Conservation (phyloP, 2,797 vertebrate genomes). For the Premnoplex brunnescens region DNA sequence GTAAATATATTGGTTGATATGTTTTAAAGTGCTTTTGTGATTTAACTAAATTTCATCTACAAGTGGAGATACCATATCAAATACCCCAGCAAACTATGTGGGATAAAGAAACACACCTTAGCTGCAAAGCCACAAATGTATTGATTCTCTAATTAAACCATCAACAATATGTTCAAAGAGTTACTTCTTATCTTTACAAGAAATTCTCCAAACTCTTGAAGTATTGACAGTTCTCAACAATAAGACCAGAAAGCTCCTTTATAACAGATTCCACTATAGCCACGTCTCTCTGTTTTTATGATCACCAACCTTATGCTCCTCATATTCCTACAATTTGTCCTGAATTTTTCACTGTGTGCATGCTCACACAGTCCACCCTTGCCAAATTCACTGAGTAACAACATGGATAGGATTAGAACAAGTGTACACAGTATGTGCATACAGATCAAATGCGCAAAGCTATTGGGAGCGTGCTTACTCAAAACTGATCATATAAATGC, state of each 20-base stretch:
- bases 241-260: not conserved
- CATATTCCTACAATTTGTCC: not conserved
- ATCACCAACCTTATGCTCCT: accelerated
- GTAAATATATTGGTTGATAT: not conserved
- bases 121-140: not conserved
- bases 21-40: not conserved
- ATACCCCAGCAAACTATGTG: not conserved
- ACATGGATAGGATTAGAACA: not conserved
- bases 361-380: not conserved
- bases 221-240: not conserved
- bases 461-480: accelerated
- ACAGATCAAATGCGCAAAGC: not conserved
- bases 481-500: not conserved
- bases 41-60: not conserved
- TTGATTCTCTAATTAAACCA: not conserved
- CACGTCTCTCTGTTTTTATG: not conserved
- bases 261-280: not conserved
- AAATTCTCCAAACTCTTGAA: not conserved
- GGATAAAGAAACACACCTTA: not conserved
- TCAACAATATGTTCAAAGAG: not conserved
- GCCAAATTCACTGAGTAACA: not conserved
- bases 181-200: not conserved
- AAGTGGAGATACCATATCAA: not conserved
- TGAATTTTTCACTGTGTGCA: not conserved
- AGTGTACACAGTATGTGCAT: not conserved